Base-by-base conservation (phyloP, 1,140 invertebrate genomes). In the Acromyrmex charruanus region DNA sequence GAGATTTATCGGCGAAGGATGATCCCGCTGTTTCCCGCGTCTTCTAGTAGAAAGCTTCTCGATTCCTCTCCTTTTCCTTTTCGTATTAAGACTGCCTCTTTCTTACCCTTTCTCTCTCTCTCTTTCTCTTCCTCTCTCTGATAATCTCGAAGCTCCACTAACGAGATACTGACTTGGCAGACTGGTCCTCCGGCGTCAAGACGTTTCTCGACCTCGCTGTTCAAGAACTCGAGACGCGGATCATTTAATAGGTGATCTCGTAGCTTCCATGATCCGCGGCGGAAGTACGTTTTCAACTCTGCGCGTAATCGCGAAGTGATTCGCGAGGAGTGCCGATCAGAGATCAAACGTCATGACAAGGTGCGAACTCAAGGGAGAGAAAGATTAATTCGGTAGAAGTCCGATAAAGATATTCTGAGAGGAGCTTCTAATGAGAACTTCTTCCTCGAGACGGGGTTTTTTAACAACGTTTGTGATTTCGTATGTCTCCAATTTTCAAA, bases 1-100 rank as follows among this genome's bases (percentile, higher is more conserved):
- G 61, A 92, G 88, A 92, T 90, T 92, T 89, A 91, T 92, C 90
- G 91, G 68, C 84, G 39, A 81, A 89, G 86, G 82, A 91, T 88
- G 88, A 90, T 82, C 85, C 44, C 88, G 51, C 58, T 82, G 69
- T 84, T 80, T 86, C 55, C 55, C 61, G 63, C 59, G 28, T 74
- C 21, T 63, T 18, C 51, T 25, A 4, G 12, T 66, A 65, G 61
- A 55, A 84, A 71, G 55, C 3, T 79, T 87, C 65, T 74, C 58
- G 74, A 61, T 35, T 71, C 21, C 71, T 69, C 31, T 53, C 21
- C 86, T 74, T 79, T 87, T 79, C 79, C 77, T 61, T 80, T 66
- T 53, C 87, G 66, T 77, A 71, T 61, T 75, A 12, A 59, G 31
- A 14, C 87, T 81, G 77, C 71, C 86, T 90, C 88, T 72, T 89